Percentiles rank a stretch among this genome's conserved stretches.
These are phyloP conservation scores for Heterodera schachtii DNA, from an alignment of 1,140 invertebrate genomes.

Conservation along the genomic window DNA sequence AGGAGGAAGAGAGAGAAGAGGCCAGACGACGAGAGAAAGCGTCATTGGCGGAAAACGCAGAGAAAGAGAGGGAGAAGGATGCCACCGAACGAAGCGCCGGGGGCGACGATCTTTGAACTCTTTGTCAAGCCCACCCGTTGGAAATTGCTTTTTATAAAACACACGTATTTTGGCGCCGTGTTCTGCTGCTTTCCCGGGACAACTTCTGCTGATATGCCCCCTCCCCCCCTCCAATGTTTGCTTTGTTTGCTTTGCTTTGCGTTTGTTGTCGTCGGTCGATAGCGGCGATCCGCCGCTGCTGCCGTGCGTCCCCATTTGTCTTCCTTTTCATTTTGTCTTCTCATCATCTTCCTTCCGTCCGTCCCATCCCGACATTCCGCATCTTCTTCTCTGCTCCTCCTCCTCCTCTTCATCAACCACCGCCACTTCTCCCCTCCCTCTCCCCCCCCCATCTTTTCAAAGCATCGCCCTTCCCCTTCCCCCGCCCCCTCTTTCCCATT, in stretches of 20 bases:
- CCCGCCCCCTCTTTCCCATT: background rate
- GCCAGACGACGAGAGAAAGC: background rate
- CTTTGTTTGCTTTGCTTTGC: background rate
- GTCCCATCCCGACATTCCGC: background rate
- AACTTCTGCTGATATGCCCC: background rate
- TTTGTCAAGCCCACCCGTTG: too few relatives aligned
- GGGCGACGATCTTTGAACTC: background rate
- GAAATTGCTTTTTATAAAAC: too few relatives aligned
- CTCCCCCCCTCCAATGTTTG: too few relatives aligned
- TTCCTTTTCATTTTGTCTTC: background rate
- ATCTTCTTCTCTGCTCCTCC: background rate
- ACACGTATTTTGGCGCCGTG: background rate
- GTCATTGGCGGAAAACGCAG: background rate
- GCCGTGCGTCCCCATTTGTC: background rate
- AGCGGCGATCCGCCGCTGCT: background rate
- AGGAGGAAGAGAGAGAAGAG: conserved; percentile 25
- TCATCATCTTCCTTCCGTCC: too few relatives aligned
- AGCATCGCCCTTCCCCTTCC: background rate
- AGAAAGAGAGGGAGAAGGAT: background rate
- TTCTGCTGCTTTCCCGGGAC: background rate
- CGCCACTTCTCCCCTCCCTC: too few relatives aligned
- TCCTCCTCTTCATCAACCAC: too few relatives aligned
- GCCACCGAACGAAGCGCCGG: background rate
- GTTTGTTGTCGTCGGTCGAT: background rate
- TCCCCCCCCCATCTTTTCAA: background rate